phyloP scores from a whole-genome alignment of 1,140 invertebrate genomes.

The Plutomurus gul region DNA sequence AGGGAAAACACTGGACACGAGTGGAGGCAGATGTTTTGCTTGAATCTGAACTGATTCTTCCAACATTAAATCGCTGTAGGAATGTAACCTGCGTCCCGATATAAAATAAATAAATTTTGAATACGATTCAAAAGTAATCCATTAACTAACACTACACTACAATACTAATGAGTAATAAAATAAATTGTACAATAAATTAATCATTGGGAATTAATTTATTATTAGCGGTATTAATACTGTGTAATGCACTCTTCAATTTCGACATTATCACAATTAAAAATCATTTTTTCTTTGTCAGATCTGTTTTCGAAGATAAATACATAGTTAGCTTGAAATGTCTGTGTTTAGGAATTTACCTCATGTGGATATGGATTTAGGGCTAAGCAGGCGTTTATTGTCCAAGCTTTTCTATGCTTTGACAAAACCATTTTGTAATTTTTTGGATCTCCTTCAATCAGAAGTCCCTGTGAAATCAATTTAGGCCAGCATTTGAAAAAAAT shows the following conservation, averaged over 20 bases:
- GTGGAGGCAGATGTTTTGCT: neutral
- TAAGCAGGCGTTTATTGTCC: neutral
- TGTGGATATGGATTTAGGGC: neutral
- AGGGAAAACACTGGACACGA: constrained; percentile 42
- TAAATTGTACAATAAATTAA: neutral
- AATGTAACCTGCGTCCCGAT: constrained; percentile 2
- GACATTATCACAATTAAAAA: too few species aligned
- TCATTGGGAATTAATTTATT: too few species aligned
- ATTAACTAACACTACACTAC: neutral
- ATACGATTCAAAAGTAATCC: neutral
- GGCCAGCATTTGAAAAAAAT: neutral
- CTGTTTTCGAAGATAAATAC: too few species aligned
- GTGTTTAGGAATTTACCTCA: too few species aligned
- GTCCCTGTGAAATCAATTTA: neutral
- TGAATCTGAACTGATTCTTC: constrained; percentile 10
- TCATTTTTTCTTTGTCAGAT: too few species aligned
- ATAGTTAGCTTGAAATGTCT: too few species aligned
- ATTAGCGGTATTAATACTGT: too few species aligned
- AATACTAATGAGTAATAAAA: neutral
- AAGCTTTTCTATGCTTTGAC: constrained; percentile 7
- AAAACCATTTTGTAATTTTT: constrained; percentile 14
- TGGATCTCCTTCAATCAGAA: constrained; percentile 39
- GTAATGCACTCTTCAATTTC: too few species aligned
- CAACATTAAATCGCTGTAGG: neutral
- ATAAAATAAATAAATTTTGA: neutral